These are phyloP conservation scores for Nannospalax galili DNA, from an alignment of 2,113 vertebrate genomes.

Conservation along the genomic window DNA sequence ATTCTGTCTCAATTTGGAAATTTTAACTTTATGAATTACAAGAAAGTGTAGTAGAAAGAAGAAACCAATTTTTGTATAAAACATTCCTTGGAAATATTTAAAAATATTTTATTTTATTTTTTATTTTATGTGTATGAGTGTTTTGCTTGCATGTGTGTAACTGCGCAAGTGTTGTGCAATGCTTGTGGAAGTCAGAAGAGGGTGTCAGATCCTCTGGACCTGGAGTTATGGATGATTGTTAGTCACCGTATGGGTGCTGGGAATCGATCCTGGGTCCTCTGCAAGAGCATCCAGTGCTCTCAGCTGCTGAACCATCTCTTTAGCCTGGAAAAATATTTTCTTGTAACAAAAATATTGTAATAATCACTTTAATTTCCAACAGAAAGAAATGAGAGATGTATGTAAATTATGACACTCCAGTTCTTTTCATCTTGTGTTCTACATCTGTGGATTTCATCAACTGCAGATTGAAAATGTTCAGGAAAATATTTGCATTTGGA, in stretches of 20 bases:
- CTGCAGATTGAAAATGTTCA: background rate
- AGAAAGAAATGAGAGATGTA: background rate
- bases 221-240: too few species aligned
- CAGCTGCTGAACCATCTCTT: too few species aligned
- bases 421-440: background rate
- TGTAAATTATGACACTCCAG: background rate
- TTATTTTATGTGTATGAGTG: too few species aligned
- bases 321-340: background rate
- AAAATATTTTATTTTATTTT: too few species aligned
- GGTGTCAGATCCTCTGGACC: too few species aligned
- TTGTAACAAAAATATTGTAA: background rate
- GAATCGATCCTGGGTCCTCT: too few species aligned
- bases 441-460: background rate
- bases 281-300: too few species aligned
- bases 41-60: background rate
- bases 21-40: slow-evolving; percentile 24
- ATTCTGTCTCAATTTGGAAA: background rate
- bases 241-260: too few species aligned
- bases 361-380: slow-evolving; percentile 35
- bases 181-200: too few species aligned
- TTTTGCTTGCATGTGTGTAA: too few species aligned
- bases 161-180: too few species aligned
- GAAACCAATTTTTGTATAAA: slow-evolving; percentile 18
- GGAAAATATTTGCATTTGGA: background rate
- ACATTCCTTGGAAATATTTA: background rate